Base-by-base conservation (phyloP, 2,888 invertebrate species). In the Nymphalis polychloros region DNA sequence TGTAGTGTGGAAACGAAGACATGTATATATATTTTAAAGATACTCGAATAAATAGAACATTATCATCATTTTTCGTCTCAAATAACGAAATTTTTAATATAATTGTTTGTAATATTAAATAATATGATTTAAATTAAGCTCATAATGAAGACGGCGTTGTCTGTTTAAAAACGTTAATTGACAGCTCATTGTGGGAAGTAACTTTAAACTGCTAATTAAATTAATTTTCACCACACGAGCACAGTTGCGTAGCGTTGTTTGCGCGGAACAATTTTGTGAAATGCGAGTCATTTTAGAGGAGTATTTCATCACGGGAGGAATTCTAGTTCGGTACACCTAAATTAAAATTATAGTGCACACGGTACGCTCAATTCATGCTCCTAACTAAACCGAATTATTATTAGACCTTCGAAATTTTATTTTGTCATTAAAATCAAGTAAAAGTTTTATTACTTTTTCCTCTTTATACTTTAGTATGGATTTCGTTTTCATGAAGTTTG, bases 221-320 rank as follows among this genome's bases (percentile, higher is more conserved):
- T 64, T 64, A 53, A 64, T 67, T 70, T 70, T 64, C 50, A 48
- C 52, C 62, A 63, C 61, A 68, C 60, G 31, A 62, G 46, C 19
- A 64, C 64, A 53, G 59, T 63, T 59, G 61, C 61, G 71, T 59
- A 64, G 47, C 64, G 60, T 60, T 66, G 59, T 41, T 60, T 31
- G 66, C 62, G 59, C 63, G 61, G 53, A 64, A 52, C 69, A 64
- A 60, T 71, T 73, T 62, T 59, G 64, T 61, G 67, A 67, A 72
- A 69, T 71, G 70, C 63, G 61, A 67, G 64, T 63, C 68, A 68
- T 63, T 70, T 72, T 50, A 63, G 55, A 65, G 59, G 63, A 72
- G 66, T 71, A 72, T 64, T 61, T 72, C 63, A 64, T 67, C 65
- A 62, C 59, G 63, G 27, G 41, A 59, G 72, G 68, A 73, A 69